Evolutionary conservation across 2,888 invertebrate genomes (phyloP).

Genomic region (Drosophila cognata): DNA sequence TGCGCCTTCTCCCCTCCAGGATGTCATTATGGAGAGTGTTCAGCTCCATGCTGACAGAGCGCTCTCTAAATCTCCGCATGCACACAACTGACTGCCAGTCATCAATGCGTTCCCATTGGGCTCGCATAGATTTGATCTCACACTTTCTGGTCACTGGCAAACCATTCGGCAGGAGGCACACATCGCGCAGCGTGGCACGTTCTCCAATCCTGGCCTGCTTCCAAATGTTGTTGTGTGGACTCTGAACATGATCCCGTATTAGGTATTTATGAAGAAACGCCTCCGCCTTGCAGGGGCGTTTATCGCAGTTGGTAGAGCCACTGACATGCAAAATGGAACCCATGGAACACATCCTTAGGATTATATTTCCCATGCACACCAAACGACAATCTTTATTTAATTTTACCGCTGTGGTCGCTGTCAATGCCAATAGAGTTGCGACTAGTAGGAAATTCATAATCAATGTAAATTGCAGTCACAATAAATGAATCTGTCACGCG

Average conservation of each 20-base stretch:
- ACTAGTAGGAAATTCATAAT: conserved; percentile 39
- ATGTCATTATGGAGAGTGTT: conserved; percentile 72
- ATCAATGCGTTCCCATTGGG: conserved; percentile 85
- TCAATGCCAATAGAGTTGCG: conserved; percentile 34
- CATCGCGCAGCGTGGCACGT: conserved; percentile 83
- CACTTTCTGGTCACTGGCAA: conserved; percentile 87
- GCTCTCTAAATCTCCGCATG: conserved; percentile 60
- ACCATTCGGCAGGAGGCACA: conserved; percentile 87
- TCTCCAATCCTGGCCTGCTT: conserved; percentile 84
- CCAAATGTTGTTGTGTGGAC: conserved; percentile 68
- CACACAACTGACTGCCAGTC: conserved; percentile 59
- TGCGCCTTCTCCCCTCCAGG: conserved; percentile 55
- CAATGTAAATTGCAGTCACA: conserved; percentile 8
- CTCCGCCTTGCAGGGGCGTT: conserved; percentile 68
- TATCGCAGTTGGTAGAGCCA: too few species aligned
- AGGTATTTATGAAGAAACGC: conserved; percentile 60
- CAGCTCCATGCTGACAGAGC: conserved; percentile 65
- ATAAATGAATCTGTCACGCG: conserved; percentile 25
- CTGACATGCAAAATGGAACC: too few species aligned
- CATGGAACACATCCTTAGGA: too few species aligned
- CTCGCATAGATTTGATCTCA: conserved; percentile 86
- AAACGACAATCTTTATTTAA: conserved; percentile 15
- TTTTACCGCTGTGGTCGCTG: neutral
- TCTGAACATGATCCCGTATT: conserved; percentile 55
- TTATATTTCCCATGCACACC: too few species aligned